Evolutionary conservation across 1,140 invertebrate species (phyloP).

Genomic region (Achatina immaculata): DNA sequence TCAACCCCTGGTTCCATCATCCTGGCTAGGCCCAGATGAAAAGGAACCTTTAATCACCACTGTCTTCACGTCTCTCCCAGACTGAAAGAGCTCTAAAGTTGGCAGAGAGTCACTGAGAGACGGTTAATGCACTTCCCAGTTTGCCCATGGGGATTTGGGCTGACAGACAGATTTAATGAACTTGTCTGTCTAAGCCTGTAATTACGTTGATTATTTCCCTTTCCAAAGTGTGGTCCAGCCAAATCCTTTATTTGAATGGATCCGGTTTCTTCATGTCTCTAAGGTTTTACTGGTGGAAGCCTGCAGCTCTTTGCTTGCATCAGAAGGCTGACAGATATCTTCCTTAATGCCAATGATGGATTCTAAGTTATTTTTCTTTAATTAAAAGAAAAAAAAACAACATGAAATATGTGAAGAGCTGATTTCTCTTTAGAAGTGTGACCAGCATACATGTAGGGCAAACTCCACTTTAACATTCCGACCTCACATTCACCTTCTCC

Average conservation of each 20-base stretch:
- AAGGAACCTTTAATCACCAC: not conserved
- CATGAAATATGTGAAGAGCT: no score
- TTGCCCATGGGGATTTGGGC: not conserved
- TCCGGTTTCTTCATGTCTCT: not conserved
- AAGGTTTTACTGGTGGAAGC: not conserved
- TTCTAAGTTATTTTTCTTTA: no score
- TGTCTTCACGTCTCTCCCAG: not conserved
- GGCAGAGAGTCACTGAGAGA: not conserved
- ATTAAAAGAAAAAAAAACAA: no score
- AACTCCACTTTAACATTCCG: no score
- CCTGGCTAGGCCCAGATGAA: not conserved
- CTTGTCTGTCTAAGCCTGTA: not conserved
- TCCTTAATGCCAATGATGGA: not conserved
- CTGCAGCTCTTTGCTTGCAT: not conserved
- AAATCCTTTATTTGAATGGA: not conserved
- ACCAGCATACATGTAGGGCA: no score
- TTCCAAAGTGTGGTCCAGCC: not conserved
- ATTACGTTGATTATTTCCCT: constrained; percentile 12
- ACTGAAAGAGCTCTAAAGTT: not conserved
- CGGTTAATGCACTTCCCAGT: not conserved
- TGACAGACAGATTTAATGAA: constrained; percentile 12
- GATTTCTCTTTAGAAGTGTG: no score
- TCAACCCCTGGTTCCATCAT: not conserved
- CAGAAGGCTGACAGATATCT: not conserved
- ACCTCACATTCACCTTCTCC: no score